Evolutionary conservation across 1,140 invertebrate genomes (phyloP), one percentile per base, ranked within the genome.

Genomic region (Euura lappo): DNA sequence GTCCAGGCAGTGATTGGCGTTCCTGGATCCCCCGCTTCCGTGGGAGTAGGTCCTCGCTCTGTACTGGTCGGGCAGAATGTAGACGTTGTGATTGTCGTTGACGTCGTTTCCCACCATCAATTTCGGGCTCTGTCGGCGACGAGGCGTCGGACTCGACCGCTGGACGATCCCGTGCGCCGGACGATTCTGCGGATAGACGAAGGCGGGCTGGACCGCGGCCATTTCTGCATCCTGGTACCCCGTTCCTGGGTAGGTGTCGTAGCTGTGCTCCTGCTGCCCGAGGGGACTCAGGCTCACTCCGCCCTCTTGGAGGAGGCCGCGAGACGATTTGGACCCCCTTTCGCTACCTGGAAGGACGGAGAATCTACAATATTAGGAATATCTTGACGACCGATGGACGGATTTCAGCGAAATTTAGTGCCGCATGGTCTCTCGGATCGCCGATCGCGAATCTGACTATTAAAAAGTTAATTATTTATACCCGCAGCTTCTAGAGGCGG

Each of bases 31-130:
- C 10, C 75, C 75, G 13, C 78, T 79, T 5, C 80, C 82, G 74
- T 87, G 85, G 1, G 85, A 87, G 73, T 84, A 85, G 0, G 85
- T 84, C 28, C 85, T 84, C 44, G 73, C 72, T 2, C 86, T 82
- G 74, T 82, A 85, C 65, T 85, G 84, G 44, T 87, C 85, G 0
- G 84, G 82, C 10, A 86, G 60, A 71, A 87, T 84, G 13, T 87
- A 87, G 43, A 87, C 72, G 46, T 88, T 87, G 60, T 85, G 83
- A 73, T 87, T 87, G 11, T 84, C 82, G 69, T 86, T 88, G 2
- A 81, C 76, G 71, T 87, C 86, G 10, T 84, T 80, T 5, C 85
- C 85, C 13, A 60, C 3, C 0, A 78, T 66, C 46, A 82, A 80
- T 72, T 87, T 85, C 2, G 75, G 79, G 65, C 71, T 80, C 7